Evolutionary conservation across 2,888 invertebrate genomes (phyloP).

Genomic region (Octonoba sinensis): DNA sequence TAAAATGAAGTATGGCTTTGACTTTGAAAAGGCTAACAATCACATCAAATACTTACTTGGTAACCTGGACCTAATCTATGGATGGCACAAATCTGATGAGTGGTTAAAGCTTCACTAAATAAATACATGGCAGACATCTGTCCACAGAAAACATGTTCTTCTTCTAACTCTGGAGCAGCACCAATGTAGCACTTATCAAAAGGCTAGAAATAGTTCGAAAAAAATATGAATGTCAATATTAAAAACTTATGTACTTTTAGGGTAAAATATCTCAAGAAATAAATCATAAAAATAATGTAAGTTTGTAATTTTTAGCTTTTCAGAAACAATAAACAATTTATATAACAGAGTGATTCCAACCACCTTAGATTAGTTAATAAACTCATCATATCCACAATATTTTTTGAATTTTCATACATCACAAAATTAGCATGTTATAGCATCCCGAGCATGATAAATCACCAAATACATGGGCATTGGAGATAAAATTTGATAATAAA

Average conservation of each 20-base stretch:
- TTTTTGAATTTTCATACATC: neutral
- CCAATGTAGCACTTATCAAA: slow-evolving; percentile 99
- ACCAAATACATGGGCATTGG: too few species aligned
- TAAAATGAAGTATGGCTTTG: too few species aligned
- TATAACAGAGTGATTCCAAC: too few species aligned
- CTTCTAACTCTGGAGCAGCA: slow-evolving; percentile 95
- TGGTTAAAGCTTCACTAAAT: slow-evolving; percentile 96
- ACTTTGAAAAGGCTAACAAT: neutral
- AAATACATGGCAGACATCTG: slow-evolving; percentile 99
- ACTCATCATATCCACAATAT: too few species aligned
- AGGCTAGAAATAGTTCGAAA: slow-evolving; percentile 77
- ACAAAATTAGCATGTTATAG: too few species aligned
- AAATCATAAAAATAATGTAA: neutral
- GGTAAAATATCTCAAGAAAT: neutral
- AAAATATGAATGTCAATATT: neutral
- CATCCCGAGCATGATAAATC: too few species aligned
- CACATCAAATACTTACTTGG: slow-evolving; percentile 78
- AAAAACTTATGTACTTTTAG: neutral
- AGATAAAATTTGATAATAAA: too few species aligned
- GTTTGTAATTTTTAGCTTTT: neutral
- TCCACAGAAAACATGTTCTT: slow-evolving; percentile 97
- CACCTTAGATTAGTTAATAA: too few species aligned
- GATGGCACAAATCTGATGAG: slow-evolving; percentile 98
- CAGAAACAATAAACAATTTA: neutral
- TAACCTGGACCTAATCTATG: slow-evolving; percentile 98